Base-by-base conservation (phyloP, 2,797 vertebrate genomes). In the Chromis chromis region DNA sequence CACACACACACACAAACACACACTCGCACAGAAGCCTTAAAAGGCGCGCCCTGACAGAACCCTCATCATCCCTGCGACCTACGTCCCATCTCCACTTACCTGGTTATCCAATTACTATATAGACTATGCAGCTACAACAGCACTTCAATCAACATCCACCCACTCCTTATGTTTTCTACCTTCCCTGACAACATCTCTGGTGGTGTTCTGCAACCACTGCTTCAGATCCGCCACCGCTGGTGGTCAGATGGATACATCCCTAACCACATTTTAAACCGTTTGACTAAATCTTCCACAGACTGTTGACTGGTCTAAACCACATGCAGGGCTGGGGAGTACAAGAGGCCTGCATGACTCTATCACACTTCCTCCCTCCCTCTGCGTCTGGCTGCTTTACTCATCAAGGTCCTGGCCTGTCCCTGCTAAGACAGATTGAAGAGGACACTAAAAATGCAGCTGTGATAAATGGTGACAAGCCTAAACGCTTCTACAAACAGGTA, bases 31-130 rank as follows among this genome's bases (percentile, higher is more conserved):
- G 22, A 53, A 61, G 46, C 76, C 70, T 83, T 88, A 88, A 88
- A 91, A 90, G 80, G 79, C 19, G 71, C 85, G 75, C 66, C 78
- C 71, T 85, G 75, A 88, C 86, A 90, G 77, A 86, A 86, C 72
- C 83, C 77, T 84, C 76, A 91, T 83, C 81, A 70, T 91, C 74
- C 66, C 59, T 61, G 76, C 63, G 42, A 86, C 82, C 88, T 79
- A 78, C 73, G 78, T 89, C 79, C 82, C 78, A 88, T 91, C 90
- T 93, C 87, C 86, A 76, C 87, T 92, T 88, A 93, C 88, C 87
- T 92, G 90, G 64, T 89, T 91, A 92, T 94, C 87, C 82, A 91
- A 86, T 93, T 92, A 91, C 89, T 78, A 75, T 83, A 84, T 53
- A 74, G 74, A 74, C 85, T 85, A 68, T 78, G 70, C 76, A 83